Percentiles rank a stretch among this genome's conserved stretches.
phyloP scores from a whole-genome alignment of 2,797 vertebrate species.

The Prionace glauca region DNA sequence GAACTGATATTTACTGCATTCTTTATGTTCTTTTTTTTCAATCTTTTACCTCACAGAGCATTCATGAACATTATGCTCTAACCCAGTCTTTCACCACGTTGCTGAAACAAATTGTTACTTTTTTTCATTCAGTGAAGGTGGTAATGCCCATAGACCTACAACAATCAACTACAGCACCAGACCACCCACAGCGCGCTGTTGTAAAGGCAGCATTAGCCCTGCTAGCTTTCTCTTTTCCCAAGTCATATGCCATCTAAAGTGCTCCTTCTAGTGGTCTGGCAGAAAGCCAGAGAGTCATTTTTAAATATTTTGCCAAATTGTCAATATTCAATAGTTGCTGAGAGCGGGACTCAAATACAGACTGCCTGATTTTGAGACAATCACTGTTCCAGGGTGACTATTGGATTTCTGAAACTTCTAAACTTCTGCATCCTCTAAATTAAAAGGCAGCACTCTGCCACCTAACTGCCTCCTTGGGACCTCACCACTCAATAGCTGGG shows the following conservation, averaged over 20 bases:
- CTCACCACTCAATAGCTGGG: neutral
- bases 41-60: too few relatives aligned
- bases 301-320: neutral
- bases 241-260: neutral
- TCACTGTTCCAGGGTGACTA: neutral
- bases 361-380: neutral
- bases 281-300: neutral
- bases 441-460: neutral
- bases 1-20: neutral
- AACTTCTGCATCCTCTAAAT: neutral
- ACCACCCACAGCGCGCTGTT: neutral
- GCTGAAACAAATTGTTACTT: neutral
- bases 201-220: neutral
- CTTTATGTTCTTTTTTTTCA: neutral
- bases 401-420: neutral
- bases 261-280: slow-evolving; percentile 28
- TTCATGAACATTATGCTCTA: neutral
- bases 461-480: neutral
- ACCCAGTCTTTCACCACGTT: neutral
- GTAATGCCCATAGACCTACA: neutral
- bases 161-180: slow-evolving; percentile 9
- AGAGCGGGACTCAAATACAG: neutral
- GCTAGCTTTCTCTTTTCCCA: neutral
- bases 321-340: neutral
- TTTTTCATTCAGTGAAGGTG: neutral